Conservation (phyloP, 2,888 invertebrate genomes). For the Aphidius colemani region DNA sequence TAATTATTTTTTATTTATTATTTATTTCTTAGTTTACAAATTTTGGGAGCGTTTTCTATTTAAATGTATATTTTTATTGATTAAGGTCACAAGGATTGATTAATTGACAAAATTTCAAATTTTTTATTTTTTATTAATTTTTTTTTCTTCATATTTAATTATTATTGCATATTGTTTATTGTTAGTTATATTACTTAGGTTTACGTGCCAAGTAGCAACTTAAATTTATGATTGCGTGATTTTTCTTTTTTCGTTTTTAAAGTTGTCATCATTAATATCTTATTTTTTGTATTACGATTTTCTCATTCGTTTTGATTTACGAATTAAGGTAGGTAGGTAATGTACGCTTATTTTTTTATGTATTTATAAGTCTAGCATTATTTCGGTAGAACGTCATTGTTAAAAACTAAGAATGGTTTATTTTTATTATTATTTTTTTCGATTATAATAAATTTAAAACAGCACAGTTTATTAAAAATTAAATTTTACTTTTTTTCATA, state of each 20-base stretch:
- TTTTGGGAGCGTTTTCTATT: background rate
- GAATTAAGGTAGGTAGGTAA: constrained; percentile 40
- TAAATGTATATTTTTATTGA: background rate
- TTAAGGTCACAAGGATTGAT: constrained; percentile 7
- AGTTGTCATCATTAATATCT: background rate
- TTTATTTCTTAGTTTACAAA: background rate
- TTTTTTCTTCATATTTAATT: constrained; percentile 54
- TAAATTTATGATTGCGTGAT: constrained; percentile 61
- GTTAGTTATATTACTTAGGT: constrained; percentile 60
- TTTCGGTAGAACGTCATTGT: constrained; percentile 59
- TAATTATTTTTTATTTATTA: no score
- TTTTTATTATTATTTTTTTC: no score
- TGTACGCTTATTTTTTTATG: constrained; percentile 47
- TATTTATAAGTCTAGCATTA: constrained; percentile 59
- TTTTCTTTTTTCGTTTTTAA: constrained; percentile 48
- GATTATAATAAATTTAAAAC: constrained; percentile 55
- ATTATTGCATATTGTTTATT: constrained; percentile 61
- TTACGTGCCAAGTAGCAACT: constrained; percentile 61
- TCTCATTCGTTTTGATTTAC: constrained; percentile 27
- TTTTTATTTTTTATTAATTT: constrained; percentile 34
- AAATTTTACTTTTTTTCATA: no score
- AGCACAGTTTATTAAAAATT: no score
- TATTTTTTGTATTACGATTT: constrained; percentile 1
- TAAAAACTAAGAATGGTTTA: constrained; percentile 48
- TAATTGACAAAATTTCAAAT: constrained; percentile 36